Evolutionary conservation across 2,797 vertebrate genomes (phyloP).

Genomic region (Trematomus bernacchii): DNA sequence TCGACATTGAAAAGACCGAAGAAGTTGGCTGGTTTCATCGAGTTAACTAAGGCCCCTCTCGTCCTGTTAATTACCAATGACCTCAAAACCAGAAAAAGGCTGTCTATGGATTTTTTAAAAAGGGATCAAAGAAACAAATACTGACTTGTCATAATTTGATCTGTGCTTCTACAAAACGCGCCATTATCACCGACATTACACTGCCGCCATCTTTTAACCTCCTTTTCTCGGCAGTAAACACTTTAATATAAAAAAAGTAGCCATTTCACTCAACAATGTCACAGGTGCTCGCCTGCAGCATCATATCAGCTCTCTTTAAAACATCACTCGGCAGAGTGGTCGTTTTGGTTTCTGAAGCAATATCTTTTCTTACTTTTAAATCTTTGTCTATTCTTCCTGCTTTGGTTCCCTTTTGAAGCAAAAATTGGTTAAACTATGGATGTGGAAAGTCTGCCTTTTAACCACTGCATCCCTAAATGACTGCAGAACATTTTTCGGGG

Average conservation of each 20-base stretch:
- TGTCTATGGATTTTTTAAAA: conserved; percentile 9
- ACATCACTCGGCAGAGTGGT: conserved; percentile 15
- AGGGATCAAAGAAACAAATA: conserved; percentile 5
- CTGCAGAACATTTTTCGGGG: neutral
- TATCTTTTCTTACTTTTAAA: neutral
- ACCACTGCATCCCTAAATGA: neutral
- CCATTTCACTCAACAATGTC: neutral
- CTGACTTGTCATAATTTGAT: conserved; percentile 12
- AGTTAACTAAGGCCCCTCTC: neutral
- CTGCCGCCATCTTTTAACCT: neutral
- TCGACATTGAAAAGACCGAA: conserved; percentile 7
- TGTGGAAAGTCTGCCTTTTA: neutral
- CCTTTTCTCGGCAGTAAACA: conserved; percentile 5
- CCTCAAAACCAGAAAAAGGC: conserved; percentile 30
- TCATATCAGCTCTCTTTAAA: conserved; percentile 13
- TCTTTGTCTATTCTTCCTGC: conserved; percentile 14
- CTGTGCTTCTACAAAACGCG: conserved; percentile 16
- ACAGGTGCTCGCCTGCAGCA: conserved; percentile 13
- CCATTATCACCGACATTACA: conserved; percentile 11
- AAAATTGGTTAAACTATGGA: neutral
- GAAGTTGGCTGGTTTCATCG: conserved; percentile 4
- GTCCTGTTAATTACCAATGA: conserved; percentile 10
- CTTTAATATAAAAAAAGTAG: neutral
- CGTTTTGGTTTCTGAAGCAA: conserved; percentile 29
- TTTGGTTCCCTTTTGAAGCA: conserved; percentile 34